Evolutionary conservation across 2,113 vertebrate genomes (phyloP).

Genomic region (Campylorhamphus procurvoides): DNA sequence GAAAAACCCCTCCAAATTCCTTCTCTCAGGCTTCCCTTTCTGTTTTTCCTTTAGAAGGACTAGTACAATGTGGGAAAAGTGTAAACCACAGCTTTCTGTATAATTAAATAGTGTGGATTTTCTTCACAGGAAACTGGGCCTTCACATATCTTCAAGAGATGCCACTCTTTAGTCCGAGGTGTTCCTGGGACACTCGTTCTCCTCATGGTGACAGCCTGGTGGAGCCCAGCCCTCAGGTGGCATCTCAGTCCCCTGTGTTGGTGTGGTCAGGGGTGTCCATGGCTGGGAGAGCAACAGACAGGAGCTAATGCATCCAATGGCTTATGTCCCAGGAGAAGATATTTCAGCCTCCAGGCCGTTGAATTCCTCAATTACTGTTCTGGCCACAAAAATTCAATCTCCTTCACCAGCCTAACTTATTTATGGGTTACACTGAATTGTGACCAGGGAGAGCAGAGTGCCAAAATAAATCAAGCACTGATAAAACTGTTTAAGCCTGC

Average conservation of each 20-base stretch:
- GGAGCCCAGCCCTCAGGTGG: not conserved
- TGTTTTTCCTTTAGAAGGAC: not conserved
- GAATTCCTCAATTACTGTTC: constrained; percentile 39
- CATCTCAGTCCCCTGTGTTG: not conserved
- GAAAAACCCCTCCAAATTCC: not conserved
- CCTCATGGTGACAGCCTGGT: accelerated
- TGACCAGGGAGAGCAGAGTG: not conserved
- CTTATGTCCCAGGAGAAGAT: not conserved
- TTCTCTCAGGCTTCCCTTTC: not conserved
- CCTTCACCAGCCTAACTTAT: constrained; percentile 19
- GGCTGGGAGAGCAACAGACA: constrained; percentile 24
- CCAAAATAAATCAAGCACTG: constrained; percentile 20
- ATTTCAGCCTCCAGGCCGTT: constrained; percentile 19
- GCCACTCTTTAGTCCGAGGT: not conserved
- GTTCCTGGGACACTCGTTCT: not conserved
- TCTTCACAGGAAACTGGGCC: not conserved
- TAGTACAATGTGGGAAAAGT: not conserved
- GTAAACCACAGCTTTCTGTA: not conserved
- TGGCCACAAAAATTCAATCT: constrained; percentile 60
- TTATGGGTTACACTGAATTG: constrained; percentile 42
- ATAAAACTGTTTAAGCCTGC: constrained; percentile 21
- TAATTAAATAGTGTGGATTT: not conserved
- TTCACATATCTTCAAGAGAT: not conserved
- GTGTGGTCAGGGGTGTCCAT: not conserved
- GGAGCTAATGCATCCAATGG: not conserved